Evolutionary conservation across 2,797 vertebrate species (phyloP).

Genomic region (Gorsachius magnificus): DNA sequence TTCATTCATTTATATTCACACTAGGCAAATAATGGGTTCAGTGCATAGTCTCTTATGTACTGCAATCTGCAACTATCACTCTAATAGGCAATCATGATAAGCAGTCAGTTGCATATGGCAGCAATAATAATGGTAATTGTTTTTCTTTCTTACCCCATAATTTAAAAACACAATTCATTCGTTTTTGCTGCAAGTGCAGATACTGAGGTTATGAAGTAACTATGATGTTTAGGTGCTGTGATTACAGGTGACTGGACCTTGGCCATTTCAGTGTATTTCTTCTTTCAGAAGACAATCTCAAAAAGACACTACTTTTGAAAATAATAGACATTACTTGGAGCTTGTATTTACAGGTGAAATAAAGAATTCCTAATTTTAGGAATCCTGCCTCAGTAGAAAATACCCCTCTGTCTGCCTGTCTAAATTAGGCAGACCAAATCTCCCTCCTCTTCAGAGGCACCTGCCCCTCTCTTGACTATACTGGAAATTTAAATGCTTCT

Average conservation of each 20-base stretch:
- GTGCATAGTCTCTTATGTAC: neutral
- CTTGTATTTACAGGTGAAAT: neutral
- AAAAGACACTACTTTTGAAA: neutral
- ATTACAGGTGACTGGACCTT: neutral
- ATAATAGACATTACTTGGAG: neutral
- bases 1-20: neutral
- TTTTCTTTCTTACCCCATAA: neutral
- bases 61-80: neutral
- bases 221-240: neutral
- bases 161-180: neutral
- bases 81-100: neutral
- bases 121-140: neutral
- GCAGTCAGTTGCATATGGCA: neutral
- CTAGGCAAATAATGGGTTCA: neutral
- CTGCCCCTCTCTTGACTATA: neutral
- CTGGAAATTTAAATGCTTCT: neutral
- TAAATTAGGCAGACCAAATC: neutral
- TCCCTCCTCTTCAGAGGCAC: neutral
- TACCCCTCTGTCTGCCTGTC: neutral
- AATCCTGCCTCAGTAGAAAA: neutral
- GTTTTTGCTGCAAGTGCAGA: neutral
- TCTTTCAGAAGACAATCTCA: neutral
- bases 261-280: neutral
- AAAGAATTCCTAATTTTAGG: neutral
- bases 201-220: neutral